A percentile compares a stretch with the other conserved stretches of the same genome.
These are phyloP conservation scores for Hucho hucho DNA, from an alignment of 2,113 vertebrate genomes.

Conservation along the genomic window DNA sequence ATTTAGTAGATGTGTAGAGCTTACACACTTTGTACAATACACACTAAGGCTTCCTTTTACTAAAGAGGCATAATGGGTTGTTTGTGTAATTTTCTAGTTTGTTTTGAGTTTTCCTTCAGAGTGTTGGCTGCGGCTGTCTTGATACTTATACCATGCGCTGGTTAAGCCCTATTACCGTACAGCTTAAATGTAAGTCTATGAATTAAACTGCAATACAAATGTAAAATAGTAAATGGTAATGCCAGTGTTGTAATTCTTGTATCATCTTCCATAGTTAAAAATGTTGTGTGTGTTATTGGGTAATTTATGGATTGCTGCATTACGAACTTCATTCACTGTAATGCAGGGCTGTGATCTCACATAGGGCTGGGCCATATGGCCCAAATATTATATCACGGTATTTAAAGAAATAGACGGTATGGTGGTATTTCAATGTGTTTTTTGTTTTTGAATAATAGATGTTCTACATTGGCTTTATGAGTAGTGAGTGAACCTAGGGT, in stretches of 20 bases:
- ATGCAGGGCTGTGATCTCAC: conserved; percentile 50
- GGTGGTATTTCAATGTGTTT: too few species aligned
- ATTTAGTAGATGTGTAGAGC: conserved; percentile 7
- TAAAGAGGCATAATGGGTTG: conserved; percentile 23
- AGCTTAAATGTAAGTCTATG: background rate
- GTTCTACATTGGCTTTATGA: too few species aligned
- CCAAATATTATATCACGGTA: too few species aligned
- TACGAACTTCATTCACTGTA: conserved; percentile 41
- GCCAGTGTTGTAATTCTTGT: background rate
- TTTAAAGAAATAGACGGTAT: too few species aligned
- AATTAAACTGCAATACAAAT: background rate
- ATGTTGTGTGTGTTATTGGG: conserved; percentile 26
- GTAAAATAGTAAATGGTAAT: background rate
- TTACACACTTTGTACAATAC: background rate
- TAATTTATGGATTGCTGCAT: conserved; percentile 40
- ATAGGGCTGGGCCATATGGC: too few species aligned
- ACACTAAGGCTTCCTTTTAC: conserved; percentile 18
- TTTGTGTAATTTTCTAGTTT: conserved; percentile 42
- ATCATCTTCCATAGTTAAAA: conserved; percentile 6
- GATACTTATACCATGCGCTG: background rate
- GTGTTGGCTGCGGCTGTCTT: background rate
- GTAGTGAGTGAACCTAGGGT: too few species aligned
- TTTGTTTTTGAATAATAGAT: too few species aligned
- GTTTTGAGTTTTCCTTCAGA: conserved; percentile 29
- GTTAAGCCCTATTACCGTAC: background rate